Conservation (phyloP, 2,113 vertebrate species). For the Seriola quinqueradiata region DNA sequence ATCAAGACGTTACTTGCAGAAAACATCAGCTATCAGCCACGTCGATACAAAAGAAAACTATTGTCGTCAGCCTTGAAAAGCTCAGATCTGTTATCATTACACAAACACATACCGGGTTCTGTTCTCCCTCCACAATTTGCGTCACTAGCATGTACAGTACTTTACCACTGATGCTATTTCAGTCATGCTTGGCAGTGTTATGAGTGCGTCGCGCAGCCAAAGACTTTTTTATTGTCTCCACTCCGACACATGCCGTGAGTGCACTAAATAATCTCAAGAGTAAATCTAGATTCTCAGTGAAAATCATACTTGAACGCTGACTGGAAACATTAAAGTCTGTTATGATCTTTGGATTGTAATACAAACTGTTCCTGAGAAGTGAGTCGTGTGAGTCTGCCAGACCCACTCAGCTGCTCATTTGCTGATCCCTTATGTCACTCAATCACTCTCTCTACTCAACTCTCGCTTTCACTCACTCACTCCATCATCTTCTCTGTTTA, state of each 20-base stretch:
- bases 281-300: constrained; percentile 1
- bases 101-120: constrained; percentile 37
- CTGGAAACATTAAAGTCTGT: constrained; percentile 37
- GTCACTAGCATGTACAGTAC: constrained; percentile 43
- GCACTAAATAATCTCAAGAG: constrained; percentile 20
- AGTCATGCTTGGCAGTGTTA: constrained; percentile 44
- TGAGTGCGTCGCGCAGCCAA: constrained; percentile 28
- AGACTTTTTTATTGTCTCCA: constrained; percentile 32
- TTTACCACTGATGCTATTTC: constrained; percentile 56
- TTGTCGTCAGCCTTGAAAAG: constrained; percentile 10
- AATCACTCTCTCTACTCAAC: not conserved
- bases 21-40: not conserved
- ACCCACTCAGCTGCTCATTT: constrained; percentile 34
- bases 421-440: constrained; percentile 32
- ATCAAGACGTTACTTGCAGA: constrained; percentile 4
- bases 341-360: constrained; percentile 19
- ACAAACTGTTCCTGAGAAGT: constrained; percentile 41
- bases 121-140: constrained; percentile 39
- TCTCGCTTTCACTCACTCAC: not conserved
- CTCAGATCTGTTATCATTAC: constrained; percentile 10
- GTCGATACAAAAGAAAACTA: not conserved
- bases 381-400: constrained; percentile 24
- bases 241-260: not conserved
- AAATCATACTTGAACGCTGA: constrained; percentile 9
- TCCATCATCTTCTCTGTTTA: constrained; percentile 26